Evolutionary conservation across 1,140 invertebrate genomes (phyloP).

Genomic region (roundworm (Caenorhabditis elegans)): DNA sequence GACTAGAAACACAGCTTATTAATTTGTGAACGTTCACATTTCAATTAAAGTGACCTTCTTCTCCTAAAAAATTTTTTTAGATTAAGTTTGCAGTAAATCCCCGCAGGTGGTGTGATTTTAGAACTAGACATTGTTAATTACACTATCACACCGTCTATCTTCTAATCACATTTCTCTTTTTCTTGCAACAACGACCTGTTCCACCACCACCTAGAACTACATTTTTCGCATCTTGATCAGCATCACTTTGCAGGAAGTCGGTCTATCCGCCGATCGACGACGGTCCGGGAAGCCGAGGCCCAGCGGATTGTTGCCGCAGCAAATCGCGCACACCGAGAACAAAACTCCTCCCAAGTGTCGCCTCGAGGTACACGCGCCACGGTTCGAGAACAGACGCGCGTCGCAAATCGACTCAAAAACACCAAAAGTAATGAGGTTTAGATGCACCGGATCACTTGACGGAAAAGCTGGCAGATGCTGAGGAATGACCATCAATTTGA

Average conservation of each 20-base stretch:
- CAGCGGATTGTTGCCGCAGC: neutral
- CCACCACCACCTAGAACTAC: neutral
- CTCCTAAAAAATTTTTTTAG: no score
- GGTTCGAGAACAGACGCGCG: neutral
- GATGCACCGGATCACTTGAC: neutral
- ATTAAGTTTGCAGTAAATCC: no score
- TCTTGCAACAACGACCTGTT: neutral
- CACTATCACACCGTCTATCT: neutral
- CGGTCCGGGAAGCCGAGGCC: slow-evolving; percentile 5
- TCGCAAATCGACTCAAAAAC: slow-evolving; percentile 8
- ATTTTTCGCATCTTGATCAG: neutral
- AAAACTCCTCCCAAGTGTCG: neutral
- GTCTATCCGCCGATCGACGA: slow-evolving; percentile 14
- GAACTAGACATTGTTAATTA: neutral
- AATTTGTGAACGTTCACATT: no score
- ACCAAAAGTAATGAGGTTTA: slow-evolving; percentile 18
- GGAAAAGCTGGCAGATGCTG: neutral
- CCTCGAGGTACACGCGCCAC: neutral
- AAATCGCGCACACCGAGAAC: neutral
- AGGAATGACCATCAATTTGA: neutral
- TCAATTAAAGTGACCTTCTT: no score
- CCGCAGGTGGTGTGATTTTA: neutral
- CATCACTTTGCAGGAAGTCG: slow-evolving; percentile 11
- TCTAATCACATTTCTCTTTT: neutral
- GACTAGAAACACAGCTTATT: no score